phyloP scores from a whole-genome alignment of 2,113 vertebrate genomes.

The Cnemophilus loriae region DNA sequence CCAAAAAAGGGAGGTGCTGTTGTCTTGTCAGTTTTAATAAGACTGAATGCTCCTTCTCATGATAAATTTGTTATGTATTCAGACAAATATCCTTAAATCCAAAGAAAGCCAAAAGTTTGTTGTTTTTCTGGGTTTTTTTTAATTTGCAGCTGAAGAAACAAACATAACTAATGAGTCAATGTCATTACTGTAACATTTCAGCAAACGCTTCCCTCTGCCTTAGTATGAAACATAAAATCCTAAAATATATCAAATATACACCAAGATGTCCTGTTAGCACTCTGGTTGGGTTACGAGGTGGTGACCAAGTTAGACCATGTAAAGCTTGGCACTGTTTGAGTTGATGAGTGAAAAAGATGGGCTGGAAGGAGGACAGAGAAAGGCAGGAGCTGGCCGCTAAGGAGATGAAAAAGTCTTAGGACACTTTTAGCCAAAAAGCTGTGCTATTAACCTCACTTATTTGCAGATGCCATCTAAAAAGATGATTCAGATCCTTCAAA shows the following conservation, averaged over 20 bases:
- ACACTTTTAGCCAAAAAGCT: not conserved
- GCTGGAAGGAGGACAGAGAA: not conserved
- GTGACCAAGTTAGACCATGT: not conserved
- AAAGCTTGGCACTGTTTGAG: not conserved
- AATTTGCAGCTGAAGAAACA: conserved; percentile 28
- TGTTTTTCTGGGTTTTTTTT: not conserved
- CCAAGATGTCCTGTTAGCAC: not conserved
- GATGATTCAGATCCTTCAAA: not conserved
- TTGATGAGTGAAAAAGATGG: not conserved
- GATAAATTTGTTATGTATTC: not conserved
- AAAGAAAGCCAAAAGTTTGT: not conserved
- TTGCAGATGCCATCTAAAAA: not conserved
- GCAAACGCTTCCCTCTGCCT: not conserved
- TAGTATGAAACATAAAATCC: not conserved
- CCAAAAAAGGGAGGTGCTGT: not conserved
- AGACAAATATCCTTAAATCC: not conserved
- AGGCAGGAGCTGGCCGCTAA: not conserved
- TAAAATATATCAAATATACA: not conserved
- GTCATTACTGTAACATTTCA: not conserved
- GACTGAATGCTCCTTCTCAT: not conserved
- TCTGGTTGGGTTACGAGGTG: not conserved
- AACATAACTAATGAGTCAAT: not conserved
- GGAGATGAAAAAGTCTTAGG: not conserved
- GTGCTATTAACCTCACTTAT: not conserved
- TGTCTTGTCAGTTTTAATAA: conserved; percentile 2